Percentiles rank a stretch among this genome's conserved stretches.
phyloP scores from a whole-genome alignment of 2,113 vertebrate species.

The Gambusia holbrooki region DNA sequence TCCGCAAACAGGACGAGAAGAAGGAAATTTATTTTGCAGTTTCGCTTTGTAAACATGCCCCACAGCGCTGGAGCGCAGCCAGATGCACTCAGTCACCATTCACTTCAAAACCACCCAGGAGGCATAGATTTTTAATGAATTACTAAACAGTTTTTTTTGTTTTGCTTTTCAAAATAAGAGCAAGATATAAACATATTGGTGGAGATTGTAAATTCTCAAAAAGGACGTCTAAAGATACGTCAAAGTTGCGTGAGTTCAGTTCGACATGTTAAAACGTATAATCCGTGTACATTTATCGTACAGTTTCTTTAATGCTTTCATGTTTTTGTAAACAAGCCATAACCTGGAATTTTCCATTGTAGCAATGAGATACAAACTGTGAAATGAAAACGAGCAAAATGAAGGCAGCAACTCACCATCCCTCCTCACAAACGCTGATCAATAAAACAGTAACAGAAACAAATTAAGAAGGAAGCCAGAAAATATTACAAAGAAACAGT shows the following conservation, averaged over 20 bases:
- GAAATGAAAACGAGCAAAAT: constrained; percentile 42
- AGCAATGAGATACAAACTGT: constrained; percentile 35
- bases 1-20: too few relatives aligned
- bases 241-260: too few relatives aligned
- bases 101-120: too few relatives aligned
- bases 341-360: background rate
- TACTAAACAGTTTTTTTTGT: background rate
- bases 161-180: background rate
- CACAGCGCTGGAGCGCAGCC: too few relatives aligned
- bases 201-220: too few relatives aligned
- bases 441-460: constrained; percentile 65
- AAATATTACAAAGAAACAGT: constrained; percentile 56
- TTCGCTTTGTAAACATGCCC: too few relatives aligned
- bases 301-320: background rate
- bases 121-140: too few relatives aligned
- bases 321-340: background rate
- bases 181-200: too few relatives aligned
- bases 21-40: too few relatives aligned
- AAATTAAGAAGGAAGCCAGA: constrained; percentile 79
- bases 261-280: too few relatives aligned
- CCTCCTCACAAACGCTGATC: constrained; percentile 95
- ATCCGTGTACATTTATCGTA: background rate
- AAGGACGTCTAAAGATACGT: too few relatives aligned
- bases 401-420: constrained; percentile 91
- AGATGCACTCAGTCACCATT: too few relatives aligned